Conservation (phyloP, 2,113 vertebrate genomes). For the Lynx canadensis region DNA sequence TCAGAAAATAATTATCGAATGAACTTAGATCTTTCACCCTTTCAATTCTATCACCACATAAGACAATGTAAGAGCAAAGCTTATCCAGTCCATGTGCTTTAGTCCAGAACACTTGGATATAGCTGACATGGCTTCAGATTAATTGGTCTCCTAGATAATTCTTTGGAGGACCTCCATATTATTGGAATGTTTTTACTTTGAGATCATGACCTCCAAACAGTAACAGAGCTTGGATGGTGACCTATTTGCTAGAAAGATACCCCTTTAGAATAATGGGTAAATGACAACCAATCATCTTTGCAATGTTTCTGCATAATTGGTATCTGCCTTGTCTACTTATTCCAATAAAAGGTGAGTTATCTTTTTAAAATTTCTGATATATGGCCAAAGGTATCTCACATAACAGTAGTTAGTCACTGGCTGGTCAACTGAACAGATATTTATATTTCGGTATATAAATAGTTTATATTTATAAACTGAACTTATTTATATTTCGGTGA, state of each 20-base stretch:
- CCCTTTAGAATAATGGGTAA: constrained; percentile 89
- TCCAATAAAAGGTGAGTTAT: constrained; percentile 91
- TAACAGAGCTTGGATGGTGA: neutral
- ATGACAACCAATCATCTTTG: constrained; percentile 92
- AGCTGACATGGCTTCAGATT: neutral
- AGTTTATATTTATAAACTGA: too few species aligned
- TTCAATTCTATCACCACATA: neutral
- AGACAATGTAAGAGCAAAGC: neutral
- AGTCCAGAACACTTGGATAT: neutral
- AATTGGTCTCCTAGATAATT: neutral
- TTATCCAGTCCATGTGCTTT: neutral
- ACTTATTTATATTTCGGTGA: constrained; percentile 72
- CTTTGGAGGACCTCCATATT: neutral
- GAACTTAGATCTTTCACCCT: neutral
- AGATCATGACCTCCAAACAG: neutral
- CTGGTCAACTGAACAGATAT: constrained; percentile 70
- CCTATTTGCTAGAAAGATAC: constrained; percentile 55
- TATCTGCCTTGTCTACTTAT: constrained; percentile 91
- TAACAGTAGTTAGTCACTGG: constrained; percentile 85
- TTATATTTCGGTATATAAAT: constrained; percentile 49
- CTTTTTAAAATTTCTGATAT: constrained; percentile 89
- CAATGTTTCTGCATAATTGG: constrained; percentile 92
- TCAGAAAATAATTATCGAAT: neutral
- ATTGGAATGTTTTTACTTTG: neutral
- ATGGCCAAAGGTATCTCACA: constrained; percentile 89